Evolutionary conservation across 2,888 invertebrate species (phyloP), one percentile per base, ranked within the genome.

Genomic region (Coenonympha glycerion): DNA sequence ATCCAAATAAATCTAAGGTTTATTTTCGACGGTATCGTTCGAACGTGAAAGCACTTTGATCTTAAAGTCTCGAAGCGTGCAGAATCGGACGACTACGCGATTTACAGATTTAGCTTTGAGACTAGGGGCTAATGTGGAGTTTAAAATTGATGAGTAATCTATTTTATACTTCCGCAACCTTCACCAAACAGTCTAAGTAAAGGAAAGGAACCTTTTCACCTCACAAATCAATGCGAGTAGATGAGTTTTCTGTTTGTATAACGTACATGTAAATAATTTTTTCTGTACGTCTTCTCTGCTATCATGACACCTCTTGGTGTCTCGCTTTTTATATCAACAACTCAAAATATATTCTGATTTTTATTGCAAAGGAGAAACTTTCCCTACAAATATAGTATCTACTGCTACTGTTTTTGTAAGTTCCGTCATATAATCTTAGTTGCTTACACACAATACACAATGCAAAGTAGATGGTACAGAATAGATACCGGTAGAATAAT

Each of bases 41-140:
- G 28, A 34, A 28, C 28, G 31, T 49, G 18, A 44, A 44, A 37
- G 37, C 37, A 44, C 49, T 49, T 49, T 49, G 49, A 49, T 49
- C 49, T 49, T 16, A 39, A 28, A 33, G 37, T 39, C 37, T 19
- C 37, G 24, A 24, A 19, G 40, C 36, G 41, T 41, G 22, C 51
- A 47, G 34, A 41, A 22, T 31, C 39, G 39, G 21, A 11, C 39
- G 33, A 42, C 36, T 41, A 34, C 41, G 36, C 41, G 41, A 51
- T 47, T 47, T 41, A 11, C 28, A 51, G 41, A 47, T 36, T 41
- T 51, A 47, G 41, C 41, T 34, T 41, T 8, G 41, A 41, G 44
- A 36, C 37, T 8, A 16, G 26, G 28, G 15, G 31, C 9, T 33
- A 31, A 24, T 24, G 33, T 34, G 16, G 16, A 34, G n/a, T 34